Base-by-base conservation (phyloP, 2,113 vertebrate genomes). In the Brachyhypopomus gauderio region DNA sequence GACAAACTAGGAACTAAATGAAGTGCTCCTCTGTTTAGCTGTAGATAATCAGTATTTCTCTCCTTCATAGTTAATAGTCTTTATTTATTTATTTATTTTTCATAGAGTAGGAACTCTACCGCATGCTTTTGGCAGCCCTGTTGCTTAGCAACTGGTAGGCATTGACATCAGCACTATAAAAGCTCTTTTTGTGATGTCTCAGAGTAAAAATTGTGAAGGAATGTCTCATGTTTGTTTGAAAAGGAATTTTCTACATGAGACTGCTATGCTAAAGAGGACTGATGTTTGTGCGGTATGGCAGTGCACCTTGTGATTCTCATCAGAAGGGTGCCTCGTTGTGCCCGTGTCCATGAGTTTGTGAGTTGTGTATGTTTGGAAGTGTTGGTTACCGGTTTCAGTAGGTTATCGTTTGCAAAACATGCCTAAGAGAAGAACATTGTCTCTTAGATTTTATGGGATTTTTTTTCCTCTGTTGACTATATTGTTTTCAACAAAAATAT, bases 131-230 rank as follows among this genome's bases (percentile, higher is more conserved):
- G 66, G 82, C 60, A 80, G 41, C 59, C 72, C 82, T 83, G 87
- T 87, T 88, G 87, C 87, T 60, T 83, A 80, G 86, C 86, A 88
- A 87, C 87, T 84, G 72, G 67, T 38, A 75, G 78, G 72, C 72
- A 27, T 63, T 84, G 80, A 79, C 77, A 83, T 75, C 75, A 82
- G 80, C 59, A 20, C 55, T 25, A 70, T 74, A 36, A 77, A 75
- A 72, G 56, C 30, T 55, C 4, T 30, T 62, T 38, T 77, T 41
- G 23, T 67, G 48, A 59, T 14, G 79, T 67, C 23, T 22, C 3
- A 30, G 75, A 67, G 45, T 64, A 56, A n/a, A 14, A 80, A 63
- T 62, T 17, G 38, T 72, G 41, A 60, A 36, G 70, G 20, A 52
- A 14, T 64, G 45, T 64, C 5, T 19, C 20, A 4, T 34, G 70